phyloP scores from a whole-genome alignment of 2,888 invertebrate genomes.

The Eristalis pertinax region DNA sequence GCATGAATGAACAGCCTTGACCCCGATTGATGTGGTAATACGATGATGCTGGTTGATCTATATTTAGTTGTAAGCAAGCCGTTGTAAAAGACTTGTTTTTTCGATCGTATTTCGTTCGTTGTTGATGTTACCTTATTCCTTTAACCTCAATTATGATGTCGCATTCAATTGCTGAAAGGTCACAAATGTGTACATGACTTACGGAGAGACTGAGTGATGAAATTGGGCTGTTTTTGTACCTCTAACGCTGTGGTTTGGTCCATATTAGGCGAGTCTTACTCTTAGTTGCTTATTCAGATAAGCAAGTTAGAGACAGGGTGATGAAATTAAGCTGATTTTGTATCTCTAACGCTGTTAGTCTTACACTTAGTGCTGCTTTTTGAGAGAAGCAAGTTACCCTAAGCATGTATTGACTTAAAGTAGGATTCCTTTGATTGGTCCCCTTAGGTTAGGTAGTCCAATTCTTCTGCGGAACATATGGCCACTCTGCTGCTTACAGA shows the following conservation, averaged over 20 bases:
- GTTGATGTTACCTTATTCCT: background rate
- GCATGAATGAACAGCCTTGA: slow-evolving; percentile 20
- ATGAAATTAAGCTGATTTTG: too few relatives aligned
- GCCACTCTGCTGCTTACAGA: background rate
- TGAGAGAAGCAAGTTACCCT: too few relatives aligned
- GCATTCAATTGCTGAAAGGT: background rate
- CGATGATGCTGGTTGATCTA: background rate
- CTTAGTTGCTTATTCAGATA: too few relatives aligned
- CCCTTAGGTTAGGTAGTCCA: too few relatives aligned
- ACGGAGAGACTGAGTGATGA: background rate
- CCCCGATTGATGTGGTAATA: background rate
- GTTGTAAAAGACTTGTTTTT: background rate
- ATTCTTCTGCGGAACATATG: background rate
- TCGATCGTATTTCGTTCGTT: background rate
- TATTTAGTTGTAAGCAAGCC: background rate
- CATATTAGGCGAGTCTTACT: too few relatives aligned
- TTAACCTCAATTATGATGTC: background rate
- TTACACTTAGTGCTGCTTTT: too few relatives aligned
- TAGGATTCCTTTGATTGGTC: too few relatives aligned
- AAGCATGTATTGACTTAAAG: too few relatives aligned
- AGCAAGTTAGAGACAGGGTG: too few relatives aligned
- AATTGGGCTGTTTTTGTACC: too few relatives aligned
- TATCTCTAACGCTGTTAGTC: too few relatives aligned
- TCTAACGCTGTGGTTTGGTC: too few relatives aligned
- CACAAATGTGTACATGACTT: background rate